Evolutionary conservation across 2,797 vertebrate genomes (phyloP), one percentile per base, ranked within the genome.

Genomic region (Sebastes steindachneri): DNA sequence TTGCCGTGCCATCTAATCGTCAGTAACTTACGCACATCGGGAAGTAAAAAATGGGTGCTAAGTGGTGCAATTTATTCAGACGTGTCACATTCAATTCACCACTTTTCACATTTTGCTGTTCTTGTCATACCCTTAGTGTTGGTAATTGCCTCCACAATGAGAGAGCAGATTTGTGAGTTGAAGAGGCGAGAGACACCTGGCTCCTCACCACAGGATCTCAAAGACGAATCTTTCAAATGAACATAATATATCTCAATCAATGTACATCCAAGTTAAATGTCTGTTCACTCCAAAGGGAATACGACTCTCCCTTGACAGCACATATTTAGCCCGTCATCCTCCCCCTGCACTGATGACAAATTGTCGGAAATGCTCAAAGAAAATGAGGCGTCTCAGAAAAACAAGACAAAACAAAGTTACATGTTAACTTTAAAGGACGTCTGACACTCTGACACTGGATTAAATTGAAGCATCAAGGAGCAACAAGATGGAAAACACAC

Each of bases 31-130:
- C 28, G 25, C 48, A 83, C 77, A 73, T 33, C 4, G n/a, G 62
- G 48, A 77, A 33, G 67, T 55, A 37, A 58, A 72, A 59, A 84
- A 82, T 23, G 60, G 68, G 79, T 84, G 65, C 72, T 82, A 87
- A 86, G 88, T 87, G 86, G 35, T 86, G 82, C 79, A 78, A 59
- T 89, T 86, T 79, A 82, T 86, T 83, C 83, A 77, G 64, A 17
- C 57, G 57, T 81, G 88, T 90, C 89, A 88, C 63, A 84, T 86
- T 82, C 73, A 64, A 78, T 88, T 82, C 65, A 51, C 11, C 21
- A 45, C 72, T 62, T 76, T 63, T 73, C 60, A 82, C 48, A 77
- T 81, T 75, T 63, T 75, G 68, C 81, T 53, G 62, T 65, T 77
- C 73, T 68, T 70, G 80, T 86, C 67, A 29, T 59, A 21, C 33